These are phyloP conservation scores for Ochotona princeps DNA, from an alignment of 2,113 vertebrate genomes.

Conservation along the genomic window DNA sequence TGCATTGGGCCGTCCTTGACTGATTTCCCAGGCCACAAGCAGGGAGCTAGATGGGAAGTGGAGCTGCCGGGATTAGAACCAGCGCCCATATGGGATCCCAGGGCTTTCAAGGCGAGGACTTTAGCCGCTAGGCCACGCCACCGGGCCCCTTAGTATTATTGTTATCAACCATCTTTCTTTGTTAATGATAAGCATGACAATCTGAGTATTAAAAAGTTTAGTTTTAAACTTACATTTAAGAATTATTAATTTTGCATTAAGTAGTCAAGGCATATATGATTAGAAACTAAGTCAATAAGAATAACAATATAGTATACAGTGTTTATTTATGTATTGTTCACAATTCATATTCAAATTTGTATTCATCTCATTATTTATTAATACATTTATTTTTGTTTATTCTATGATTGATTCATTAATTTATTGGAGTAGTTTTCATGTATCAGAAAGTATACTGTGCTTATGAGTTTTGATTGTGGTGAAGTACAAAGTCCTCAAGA, in stretches of 20 bases:
- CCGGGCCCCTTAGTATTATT: not conserved
- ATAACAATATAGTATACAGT: not conserved
- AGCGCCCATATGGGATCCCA: no score
- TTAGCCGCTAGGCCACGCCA: no score
- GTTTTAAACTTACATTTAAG: not conserved
- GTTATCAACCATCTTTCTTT: not conserved
- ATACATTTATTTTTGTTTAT: not conserved
- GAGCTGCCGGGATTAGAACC: no score
- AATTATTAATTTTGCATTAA: not conserved
- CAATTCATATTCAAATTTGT: constrained; percentile 18
- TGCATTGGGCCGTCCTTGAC: no score
- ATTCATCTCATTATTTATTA: not conserved
- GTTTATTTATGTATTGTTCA: not conserved
- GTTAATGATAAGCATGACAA: not conserved
- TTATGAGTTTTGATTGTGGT: not conserved
- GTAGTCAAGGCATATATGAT: not conserved
- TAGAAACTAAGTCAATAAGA: not conserved
- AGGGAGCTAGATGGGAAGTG: no score
- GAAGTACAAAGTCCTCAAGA: not conserved
- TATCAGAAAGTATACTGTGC: not conserved
- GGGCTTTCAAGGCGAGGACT: no score
- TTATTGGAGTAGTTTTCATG: not conserved
- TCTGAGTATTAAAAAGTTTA: constrained; percentile 30
- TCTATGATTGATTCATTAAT: not conserved
- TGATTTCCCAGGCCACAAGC: no score